Conservation (phyloP, 1,140 invertebrate species). For the Euura saliciscinereae region DNA sequence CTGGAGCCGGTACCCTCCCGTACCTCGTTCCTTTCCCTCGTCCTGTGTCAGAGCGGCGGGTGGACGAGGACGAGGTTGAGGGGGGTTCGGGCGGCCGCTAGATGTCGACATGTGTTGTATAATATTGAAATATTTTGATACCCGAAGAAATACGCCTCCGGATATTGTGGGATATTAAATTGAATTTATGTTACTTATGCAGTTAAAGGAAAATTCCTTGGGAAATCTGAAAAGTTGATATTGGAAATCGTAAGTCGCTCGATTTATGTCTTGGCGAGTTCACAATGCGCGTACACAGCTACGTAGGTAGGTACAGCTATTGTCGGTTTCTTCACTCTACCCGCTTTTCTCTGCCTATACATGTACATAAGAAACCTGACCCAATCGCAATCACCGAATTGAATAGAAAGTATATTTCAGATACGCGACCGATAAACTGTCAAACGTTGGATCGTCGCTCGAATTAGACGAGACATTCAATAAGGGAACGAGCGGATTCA, state of each 20-base stretch:
- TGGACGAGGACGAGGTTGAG: neutral
- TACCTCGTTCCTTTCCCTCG: constrained; percentile 32
- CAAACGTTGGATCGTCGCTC: neutral
- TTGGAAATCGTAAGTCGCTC: neutral
- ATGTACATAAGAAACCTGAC: no score
- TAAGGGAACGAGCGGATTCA: neutral
- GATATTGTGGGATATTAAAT: constrained; percentile 35
- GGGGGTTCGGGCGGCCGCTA: constrained; percentile 12
- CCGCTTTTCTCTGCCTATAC: no score
- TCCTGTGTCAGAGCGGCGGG: neutral
- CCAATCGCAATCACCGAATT: no score
- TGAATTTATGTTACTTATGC: constrained; percentile 26
- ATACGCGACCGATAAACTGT: no score
- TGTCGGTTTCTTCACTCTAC: no score
- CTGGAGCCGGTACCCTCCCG: constrained; percentile 20
- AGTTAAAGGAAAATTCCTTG: neutral
- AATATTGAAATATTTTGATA: constrained; percentile 51
- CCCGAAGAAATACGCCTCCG: constrained; percentile 27
- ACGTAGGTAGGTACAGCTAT: no score
- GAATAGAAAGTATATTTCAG: no score
- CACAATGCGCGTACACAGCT: no score
- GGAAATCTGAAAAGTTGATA: neutral
- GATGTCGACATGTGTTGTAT: constrained; percentile 43
- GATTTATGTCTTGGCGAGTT: neutral
- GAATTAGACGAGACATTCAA: neutral